Conservation (phyloP, 1,140 invertebrate species). For the Bombus sibiricus region DNA sequence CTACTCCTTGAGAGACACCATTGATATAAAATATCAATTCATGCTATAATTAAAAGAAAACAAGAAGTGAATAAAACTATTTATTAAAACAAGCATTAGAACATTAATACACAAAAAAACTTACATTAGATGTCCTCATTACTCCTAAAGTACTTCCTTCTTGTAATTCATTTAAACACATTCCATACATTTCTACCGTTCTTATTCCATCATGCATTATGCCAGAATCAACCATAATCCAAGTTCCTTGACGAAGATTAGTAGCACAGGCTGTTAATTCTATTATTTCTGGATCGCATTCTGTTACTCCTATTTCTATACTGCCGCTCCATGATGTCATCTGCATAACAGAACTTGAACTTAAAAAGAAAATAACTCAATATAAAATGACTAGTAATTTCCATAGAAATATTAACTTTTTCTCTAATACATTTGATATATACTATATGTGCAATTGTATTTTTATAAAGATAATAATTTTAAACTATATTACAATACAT, state of each 20-base stretch:
- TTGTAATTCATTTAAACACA: slow-evolving; percentile 90
- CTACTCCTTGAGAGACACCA: slow-evolving; percentile 93
- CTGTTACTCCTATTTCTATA: slow-evolving; percentile 95
- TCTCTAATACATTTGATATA: neutral
- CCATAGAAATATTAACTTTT: neutral
- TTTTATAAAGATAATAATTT: neutral
- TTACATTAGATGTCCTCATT: slow-evolving; percentile 90
- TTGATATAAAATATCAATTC: slow-evolving; percentile 96
- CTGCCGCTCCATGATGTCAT: slow-evolving; percentile 94
- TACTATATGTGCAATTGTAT: neutral
- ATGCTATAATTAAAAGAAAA: slow-evolving; percentile 82
- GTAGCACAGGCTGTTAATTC: slow-evolving; percentile 92
- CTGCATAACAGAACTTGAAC: slow-evolving; percentile 75
- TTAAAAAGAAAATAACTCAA: neutral
- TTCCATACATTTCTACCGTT: slow-evolving; percentile 92
- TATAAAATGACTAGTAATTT: neutral
- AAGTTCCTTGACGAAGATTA: slow-evolving; percentile 92
- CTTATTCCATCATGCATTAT: slow-evolving; percentile 92
- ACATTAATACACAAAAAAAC: slow-evolving; percentile 34
- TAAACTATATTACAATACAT: neutral
- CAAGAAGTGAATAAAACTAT: slow-evolving; percentile 31
- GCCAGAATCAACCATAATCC: slow-evolving; percentile 94
- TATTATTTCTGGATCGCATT: slow-evolving; percentile 91
- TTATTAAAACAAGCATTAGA: neutral
- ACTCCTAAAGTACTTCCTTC: slow-evolving; percentile 94